Base-by-base conservation (phyloP, 2,113 vertebrate genomes). In the Terrapene triunguis region DNA sequence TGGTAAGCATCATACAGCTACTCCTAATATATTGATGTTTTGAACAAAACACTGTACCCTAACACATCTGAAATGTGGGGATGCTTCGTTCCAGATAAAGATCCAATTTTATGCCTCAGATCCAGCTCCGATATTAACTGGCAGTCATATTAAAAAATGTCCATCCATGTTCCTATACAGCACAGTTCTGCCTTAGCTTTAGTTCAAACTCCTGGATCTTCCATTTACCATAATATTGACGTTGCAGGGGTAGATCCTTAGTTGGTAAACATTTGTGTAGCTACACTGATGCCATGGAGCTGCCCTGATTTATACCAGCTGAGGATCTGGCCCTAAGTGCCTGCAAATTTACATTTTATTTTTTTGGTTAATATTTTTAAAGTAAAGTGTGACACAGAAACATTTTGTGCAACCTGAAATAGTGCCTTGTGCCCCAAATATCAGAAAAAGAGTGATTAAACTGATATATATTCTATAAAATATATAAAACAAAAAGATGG, bases 401-500 rank as follows among this genome's bases (percentile, higher is more conserved):
- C 54, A 51, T 87, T 55, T 65, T 85, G 11, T 88, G n/a, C 91
- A 88, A 93, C 21, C 27, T 80, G 50, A 94, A 82, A 22, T n/a
- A 81, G 3, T 69, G 78, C 24, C 87, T 86, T 35, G n/a, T 89
- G 59, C 82, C 69, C 76, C 47, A 4, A 53, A 87, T 27, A 80
- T 22, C 93, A 54, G 25, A 86, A 90, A 91, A 94, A 95, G 38
- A 95, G 80, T 93, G 82, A 92, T n/a, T 88, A 55, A 42, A 51
- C 55, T 53, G 51, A 96, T 89, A 95, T 22, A 85, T 47, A 50
- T 82, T 88, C 96, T 86, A 38, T n/a, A 69, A 55, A 47, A 96
- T 83, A 97, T 94, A 96, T 91, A 48, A 84, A 90, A 82, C 87
- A 79, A 92, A 96, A 96, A 94, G 13, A 13, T 88, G 97, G 85